A percentile compares a stretch with the other conserved stretches of the same genome.
phyloP scores from a whole-genome alignment of 1,140 invertebrate species.

The Drosophila oshimai region DNA sequence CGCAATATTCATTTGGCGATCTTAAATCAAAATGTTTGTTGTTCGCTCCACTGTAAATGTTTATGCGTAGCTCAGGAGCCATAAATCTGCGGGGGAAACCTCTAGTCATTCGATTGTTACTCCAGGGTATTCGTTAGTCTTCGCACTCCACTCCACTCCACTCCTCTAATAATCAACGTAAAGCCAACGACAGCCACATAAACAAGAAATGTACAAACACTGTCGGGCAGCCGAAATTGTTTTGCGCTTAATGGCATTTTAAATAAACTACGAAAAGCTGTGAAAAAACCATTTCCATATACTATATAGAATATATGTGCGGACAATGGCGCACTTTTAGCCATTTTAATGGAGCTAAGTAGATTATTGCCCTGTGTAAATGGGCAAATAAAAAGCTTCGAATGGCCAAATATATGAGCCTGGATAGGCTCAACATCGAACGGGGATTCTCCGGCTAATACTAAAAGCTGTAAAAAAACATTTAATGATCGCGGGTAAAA shows the following conservation, averaged over 20 bases:
- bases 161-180: conserved; percentile 56
- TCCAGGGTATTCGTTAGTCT: conserved; percentile 29
- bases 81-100: not conserved
- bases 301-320: conserved; percentile 6
- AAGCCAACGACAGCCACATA: conserved; percentile 32
- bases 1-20: conserved; percentile 63
- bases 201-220: conserved; percentile 7
- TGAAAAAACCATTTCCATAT: conserved; percentile 42
- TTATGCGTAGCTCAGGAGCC: not conserved
- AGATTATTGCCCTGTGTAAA: conserved; percentile 64
- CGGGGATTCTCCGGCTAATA: conserved; percentile 13
- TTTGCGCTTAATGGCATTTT: conserved; percentile 74
- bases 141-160: conserved; percentile 14
- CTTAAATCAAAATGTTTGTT: conserved; percentile 65
- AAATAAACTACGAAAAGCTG: conserved; percentile 70
- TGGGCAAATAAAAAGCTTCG: conserved; percentile 62
- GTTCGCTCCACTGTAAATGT: not conserved
- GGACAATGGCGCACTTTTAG: conserved; percentile 55
- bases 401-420: conserved; percentile 33
- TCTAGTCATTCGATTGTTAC: not conserved
- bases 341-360: conserved; percentile 64
- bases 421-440: not conserved
- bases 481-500: conserved; percentile 44
- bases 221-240: conserved; percentile 62
- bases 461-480: conserved; percentile 13